Evolutionary conservation across 2,113 vertebrate genomes (phyloP).

Genomic region (Zosterops japonicus): DNA sequence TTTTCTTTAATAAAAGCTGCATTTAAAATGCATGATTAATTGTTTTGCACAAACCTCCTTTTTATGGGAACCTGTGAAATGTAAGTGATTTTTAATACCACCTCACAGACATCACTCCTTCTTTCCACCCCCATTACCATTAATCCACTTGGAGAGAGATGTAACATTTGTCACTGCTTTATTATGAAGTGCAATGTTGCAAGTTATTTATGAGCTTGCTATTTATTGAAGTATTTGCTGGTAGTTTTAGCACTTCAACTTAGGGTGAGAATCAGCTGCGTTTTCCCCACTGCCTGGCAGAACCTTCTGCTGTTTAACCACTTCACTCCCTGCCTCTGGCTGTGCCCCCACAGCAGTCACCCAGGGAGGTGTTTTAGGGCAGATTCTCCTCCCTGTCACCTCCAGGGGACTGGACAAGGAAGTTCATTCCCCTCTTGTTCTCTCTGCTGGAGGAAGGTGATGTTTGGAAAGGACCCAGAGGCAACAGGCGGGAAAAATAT

Average conservation of each 20-base stretch:
- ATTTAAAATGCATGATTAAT: conserved; percentile 70
- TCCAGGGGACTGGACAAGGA: not conserved
- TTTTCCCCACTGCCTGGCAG: not conserved
- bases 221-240: conserved; percentile 72
- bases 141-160: conserved; percentile 68
- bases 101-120: conserved; percentile 43
- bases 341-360: not conserved
- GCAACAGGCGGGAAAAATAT: fast-evolving
- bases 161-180: conserved; percentile 73
- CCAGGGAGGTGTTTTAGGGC: not conserved
- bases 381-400: not conserved
- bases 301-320: conserved; percentile 24
- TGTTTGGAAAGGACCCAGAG: not conserved
- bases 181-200: conserved; percentile 58
- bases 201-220: conserved; percentile 73
- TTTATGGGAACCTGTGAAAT: conserved; percentile 63
- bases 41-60: conserved; percentile 62
- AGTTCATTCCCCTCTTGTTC: not conserved
- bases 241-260: conserved; percentile 27
- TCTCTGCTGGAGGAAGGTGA: not conserved
- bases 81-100: conserved; percentile 76
- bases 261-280: not conserved
- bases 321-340: not conserved
- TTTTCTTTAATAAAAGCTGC: conserved; percentile 58
- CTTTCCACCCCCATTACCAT: conserved; percentile 57